Evolutionary conservation across 1,140 invertebrate genomes (phyloP).

Genomic region (Epicauta chinensis): DNA sequence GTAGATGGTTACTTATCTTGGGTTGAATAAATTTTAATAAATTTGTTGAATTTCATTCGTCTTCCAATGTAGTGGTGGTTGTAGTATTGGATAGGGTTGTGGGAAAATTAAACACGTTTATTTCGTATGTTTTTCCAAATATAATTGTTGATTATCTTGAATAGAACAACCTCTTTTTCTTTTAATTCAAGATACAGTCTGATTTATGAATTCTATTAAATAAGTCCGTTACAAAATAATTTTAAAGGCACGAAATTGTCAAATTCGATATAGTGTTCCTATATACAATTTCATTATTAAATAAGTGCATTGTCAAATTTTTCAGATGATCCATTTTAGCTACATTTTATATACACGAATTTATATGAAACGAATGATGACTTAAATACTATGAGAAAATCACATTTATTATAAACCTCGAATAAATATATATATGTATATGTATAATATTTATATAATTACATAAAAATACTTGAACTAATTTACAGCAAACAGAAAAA

Average conservation of each 20-base stretch:
- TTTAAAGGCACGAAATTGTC: slow-evolving; percentile 13
- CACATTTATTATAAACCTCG: slow-evolving; percentile 5
- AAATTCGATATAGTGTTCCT: slow-evolving; percentile 11
- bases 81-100: background rate
- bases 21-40: background rate
- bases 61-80: too few relatives aligned
- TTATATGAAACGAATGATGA: background rate
- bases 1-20: slow-evolving; percentile 43
- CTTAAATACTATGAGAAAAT: slow-evolving; percentile 17
- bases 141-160: slow-evolving; percentile 6
- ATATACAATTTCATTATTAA: slow-evolving; percentile 10
- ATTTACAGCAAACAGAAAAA: slow-evolving; percentile 2
- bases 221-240: slow-evolving; percentile 11
- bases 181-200: slow-evolving; percentile 1
- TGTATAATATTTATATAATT: too few relatives aligned
- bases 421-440: slow-evolving; percentile 11
- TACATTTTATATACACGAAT: background rate
- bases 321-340: background rate
- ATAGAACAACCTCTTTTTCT: slow-evolving; percentile 5
- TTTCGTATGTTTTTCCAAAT: slow-evolving; percentile 4
- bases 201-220: slow-evolving; percentile 8
- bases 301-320: slow-evolving; percentile 6
- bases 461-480: too few relatives aligned
- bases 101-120: slow-evolving; percentile 8
- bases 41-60: background rate